Base-by-base conservation (phyloP, 2,113 vertebrate species). In the Rynchops niger region DNA sequence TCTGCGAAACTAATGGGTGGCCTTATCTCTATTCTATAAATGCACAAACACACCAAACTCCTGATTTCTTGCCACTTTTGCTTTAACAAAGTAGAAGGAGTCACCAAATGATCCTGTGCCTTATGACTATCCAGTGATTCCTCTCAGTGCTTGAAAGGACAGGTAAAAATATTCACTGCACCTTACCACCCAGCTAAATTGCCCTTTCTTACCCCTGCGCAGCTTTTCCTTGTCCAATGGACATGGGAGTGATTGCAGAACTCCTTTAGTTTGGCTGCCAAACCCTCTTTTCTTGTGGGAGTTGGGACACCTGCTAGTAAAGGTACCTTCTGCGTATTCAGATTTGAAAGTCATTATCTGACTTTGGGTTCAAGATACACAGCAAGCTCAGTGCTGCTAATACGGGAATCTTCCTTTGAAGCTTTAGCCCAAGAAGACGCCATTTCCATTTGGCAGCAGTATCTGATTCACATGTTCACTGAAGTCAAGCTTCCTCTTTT, bases 401-500 rank as follows among this genome's bases (percentile, higher is more conserved):
- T 72, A 63, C 27, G 82, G 42, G 56, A 87, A 70, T 49, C 40
- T 27, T 66, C 72, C 65, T 86, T 80, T 62, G 80, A 90, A 90
- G 53, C 5, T 85, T 85, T 73, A 62, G 45, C 65, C 92, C 78
- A 7, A 62, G 86, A 96, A 93, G 67, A 65, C 59, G 92, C 67
- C 55, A 30, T 88, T 93, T 96, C 56, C 72, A 85, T 83, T 92
- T 93, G 82, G 89, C 89, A 96, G 88, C 55, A 62, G 34, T 27
- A 67, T 84, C 65, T 87, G 50, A 92, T 88, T 96, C 92, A 91
- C 89, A 89, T 82, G 89, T 80, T 84, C 86, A 81, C 73, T 87
- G 63, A 90, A 92, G 62, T 59, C 65, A 88, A 59, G 71, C 91
- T 97, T 97, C 96, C 95, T 94, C 92, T 97, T 96, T 96, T 79